Conservation (phyloP, 1,140 invertebrate species). For the Onthophagus taurus region DNA sequence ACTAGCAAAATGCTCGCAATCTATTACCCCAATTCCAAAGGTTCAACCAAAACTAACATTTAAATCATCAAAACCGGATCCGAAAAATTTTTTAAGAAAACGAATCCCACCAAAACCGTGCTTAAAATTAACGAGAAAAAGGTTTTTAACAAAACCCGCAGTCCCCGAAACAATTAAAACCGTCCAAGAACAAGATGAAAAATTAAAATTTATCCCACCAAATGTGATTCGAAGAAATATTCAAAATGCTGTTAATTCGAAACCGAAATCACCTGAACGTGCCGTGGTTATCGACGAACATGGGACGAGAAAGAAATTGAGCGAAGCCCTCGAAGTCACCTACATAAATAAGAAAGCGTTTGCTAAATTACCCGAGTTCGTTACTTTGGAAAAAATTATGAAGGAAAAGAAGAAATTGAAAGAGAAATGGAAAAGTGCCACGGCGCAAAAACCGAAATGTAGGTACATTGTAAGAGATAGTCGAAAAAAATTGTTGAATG, state of each 20-base stretch:
- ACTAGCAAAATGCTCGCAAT: constrained; percentile 8
- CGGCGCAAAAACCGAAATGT: no score
- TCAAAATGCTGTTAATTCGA: constrained; percentile 41
- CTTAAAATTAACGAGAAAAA: no score
- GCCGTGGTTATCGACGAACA: constrained; percentile 32
- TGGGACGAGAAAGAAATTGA: constrained; percentile 38
- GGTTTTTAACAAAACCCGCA: no score
- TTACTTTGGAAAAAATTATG: constrained; percentile 24
- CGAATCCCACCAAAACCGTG: no score
- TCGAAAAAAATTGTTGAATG: no score
- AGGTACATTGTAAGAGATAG: no score
- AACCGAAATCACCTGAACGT: constrained; percentile 41
- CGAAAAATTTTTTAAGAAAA: constrained; percentile 7
- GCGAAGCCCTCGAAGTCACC: constrained; percentile 23
- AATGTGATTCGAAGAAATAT: constrained; percentile 41
- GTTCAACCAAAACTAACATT: constrained; percentile 43
- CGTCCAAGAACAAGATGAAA: constrained; percentile 15
- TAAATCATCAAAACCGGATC: constrained; percentile 46
- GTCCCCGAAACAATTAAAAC: constrained; percentile 2
- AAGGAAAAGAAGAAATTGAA: constrained; percentile 24
- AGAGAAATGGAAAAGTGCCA: constrained; percentile 29
- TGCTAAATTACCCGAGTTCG: constrained; percentile 28
- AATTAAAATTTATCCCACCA: constrained; percentile 23
- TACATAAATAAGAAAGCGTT: constrained; percentile 28
- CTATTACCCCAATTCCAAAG: constrained; percentile 31